These are phyloP conservation scores for Schizaphis graminum DNA, from an alignment of 2,888 invertebrate genomes.

Conservation along the genomic window DNA sequence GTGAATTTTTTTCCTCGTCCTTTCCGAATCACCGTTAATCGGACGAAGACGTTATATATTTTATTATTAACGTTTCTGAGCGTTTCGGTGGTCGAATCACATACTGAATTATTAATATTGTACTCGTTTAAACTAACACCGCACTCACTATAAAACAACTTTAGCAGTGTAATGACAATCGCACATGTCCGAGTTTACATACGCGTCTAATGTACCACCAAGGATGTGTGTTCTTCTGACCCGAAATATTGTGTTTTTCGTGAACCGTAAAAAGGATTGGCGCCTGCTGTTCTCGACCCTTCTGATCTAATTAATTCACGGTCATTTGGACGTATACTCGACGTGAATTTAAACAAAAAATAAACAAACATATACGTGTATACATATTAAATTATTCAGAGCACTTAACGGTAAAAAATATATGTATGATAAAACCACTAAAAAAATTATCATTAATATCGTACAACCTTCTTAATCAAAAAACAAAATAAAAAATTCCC, in stretches of 20 bases:
- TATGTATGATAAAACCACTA: neutral
- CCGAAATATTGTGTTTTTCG: constrained; percentile 12
- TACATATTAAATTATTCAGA: constrained; percentile 1
- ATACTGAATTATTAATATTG: neutral
- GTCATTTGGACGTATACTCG: constrained; percentile 14
- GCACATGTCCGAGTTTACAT: neutral
- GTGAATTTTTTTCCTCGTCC: neutral
- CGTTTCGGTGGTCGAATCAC: neutral
- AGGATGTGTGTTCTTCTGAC: constrained; percentile 6
- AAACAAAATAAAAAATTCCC: neutral
- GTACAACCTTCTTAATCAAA: neutral
- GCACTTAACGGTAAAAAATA: neutral
- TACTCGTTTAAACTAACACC: neutral
- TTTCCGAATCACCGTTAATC: neutral
- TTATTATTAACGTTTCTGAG: neutral
- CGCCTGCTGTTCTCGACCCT: constrained; percentile 38
- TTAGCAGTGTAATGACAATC: neutral
- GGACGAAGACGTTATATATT: neutral
- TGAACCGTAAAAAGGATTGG: constrained; percentile 44
- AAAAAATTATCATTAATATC: neutral
- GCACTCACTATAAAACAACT: neutral
- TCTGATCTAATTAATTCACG: constrained; percentile 34
- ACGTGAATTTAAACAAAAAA: neutral
- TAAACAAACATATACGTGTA: neutral
- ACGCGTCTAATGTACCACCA: neutral